These are phyloP conservation scores for Caloenas nicobarica DNA, from an alignment of 2,113 vertebrate genomes.

Conservation along the genomic window DNA sequence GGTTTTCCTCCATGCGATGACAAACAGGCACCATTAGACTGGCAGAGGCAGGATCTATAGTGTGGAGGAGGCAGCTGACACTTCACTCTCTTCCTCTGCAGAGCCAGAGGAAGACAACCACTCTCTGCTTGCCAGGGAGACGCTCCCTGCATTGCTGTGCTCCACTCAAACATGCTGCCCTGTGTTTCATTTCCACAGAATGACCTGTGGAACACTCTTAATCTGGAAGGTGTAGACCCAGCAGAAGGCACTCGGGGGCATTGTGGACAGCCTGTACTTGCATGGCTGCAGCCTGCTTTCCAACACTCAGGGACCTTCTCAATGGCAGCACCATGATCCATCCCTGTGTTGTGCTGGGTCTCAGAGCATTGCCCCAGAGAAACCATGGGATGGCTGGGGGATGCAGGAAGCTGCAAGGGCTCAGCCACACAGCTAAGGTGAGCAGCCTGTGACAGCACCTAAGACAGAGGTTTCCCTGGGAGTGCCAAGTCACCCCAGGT, in stretches of 20 bases:
- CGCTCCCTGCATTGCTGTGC: neutral
- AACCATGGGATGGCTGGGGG: neutral
- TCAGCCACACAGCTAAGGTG: neutral
- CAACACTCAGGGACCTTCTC: neutral
- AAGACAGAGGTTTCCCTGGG: neutral
- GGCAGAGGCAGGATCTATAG: slow-evolving; percentile 8
- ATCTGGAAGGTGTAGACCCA: neutral
- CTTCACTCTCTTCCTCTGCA: neutral
- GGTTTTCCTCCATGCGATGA: slow-evolving; percentile 29
- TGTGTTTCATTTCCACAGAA: neutral
- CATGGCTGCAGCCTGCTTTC: neutral
- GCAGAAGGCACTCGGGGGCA: neutral
- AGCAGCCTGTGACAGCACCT: neutral
- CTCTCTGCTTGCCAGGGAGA: neutral
- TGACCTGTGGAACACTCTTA: neutral
- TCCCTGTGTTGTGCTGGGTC: neutral
- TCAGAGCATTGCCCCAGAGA: neutral
- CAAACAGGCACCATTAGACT: slow-evolving; percentile 32
- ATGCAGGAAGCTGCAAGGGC: neutral
- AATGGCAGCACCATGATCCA: neutral
- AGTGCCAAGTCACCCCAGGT: neutral
- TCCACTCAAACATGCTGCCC: neutral
- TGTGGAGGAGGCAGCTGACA: neutral
- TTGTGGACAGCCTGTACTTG: neutral
- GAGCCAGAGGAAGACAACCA: neutral